These are phyloP conservation scores for Elephas maximus DNA, from an alignment of 2,113 vertebrate species.

Conservation along the genomic window DNA sequence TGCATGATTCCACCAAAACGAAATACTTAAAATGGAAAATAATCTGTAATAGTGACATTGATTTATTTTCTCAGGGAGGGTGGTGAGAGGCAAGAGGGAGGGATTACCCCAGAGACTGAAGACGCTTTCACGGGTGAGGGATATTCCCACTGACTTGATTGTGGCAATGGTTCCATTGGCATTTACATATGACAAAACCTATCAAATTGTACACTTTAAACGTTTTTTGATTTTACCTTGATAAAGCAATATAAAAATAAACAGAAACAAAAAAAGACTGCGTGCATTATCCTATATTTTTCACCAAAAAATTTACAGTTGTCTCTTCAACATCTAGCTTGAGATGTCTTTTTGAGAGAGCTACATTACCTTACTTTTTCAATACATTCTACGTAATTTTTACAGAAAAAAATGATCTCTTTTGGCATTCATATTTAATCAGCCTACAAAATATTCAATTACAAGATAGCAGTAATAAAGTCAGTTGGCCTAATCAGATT, in stretches of 20 bases:
- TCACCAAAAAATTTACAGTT: neutral
- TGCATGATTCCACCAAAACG: neutral
- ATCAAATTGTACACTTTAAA: neutral
- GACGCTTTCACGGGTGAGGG: neutral
- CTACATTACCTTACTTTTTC: neutral
- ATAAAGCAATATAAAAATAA: neutral
- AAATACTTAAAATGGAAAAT: neutral
- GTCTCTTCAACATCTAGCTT: neutral
- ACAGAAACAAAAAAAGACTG: neutral
- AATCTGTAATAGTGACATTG: neutral
- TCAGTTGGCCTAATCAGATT: neutral
- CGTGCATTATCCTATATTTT: neutral
- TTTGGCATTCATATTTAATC: neutral
- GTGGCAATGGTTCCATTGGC: neutral
- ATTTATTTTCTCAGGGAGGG: neutral
- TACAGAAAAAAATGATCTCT: neutral
- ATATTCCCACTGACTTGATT: neutral
- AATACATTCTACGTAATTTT: neutral
- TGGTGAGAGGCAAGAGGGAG: rapidly evolving
- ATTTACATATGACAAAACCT: neutral
- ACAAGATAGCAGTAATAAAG: neutral
- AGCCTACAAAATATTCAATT: neutral
- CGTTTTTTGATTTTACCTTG: neutral
- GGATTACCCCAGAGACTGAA: rapidly evolving
- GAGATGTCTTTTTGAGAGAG: neutral